Percentiles rank a stretch among this genome's conserved stretches.
Conservation (phyloP, 2,888 invertebrate genomes). For the Microctonus aethiopoides region DNA sequence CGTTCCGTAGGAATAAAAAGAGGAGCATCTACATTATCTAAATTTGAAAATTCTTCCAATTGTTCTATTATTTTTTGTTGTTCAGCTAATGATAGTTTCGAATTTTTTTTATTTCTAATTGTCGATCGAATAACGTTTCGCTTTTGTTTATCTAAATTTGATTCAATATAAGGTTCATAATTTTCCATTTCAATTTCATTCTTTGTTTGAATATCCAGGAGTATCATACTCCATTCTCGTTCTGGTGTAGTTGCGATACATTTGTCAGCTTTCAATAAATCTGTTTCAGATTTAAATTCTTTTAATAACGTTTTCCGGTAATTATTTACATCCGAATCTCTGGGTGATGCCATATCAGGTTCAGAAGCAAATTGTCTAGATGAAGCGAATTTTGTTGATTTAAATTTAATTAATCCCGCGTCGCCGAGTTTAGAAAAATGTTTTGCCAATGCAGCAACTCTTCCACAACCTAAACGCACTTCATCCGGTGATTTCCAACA, state of each 20-base stretch:
- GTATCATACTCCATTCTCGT: slow-evolving; percentile 55
- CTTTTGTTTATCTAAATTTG: not conserved
- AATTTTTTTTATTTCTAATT: slow-evolving; percentile 36
- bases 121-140: slow-evolving; percentile 29
- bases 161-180: not conserved
- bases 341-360: slow-evolving; percentile 60
- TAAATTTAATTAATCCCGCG: slow-evolving; percentile 61
- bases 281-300: slow-evolving; percentile 59
- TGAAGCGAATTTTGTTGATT: slow-evolving; percentile 50
- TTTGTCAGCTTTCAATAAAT: slow-evolving; percentile 51
- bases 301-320: slow-evolving; percentile 31
- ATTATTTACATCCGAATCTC: slow-evolving; percentile 25
- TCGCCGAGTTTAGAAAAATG: slow-evolving; percentile 71
- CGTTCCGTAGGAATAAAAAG: slow-evolving; percentile 50
- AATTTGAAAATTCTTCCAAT: slow-evolving; percentile 59
- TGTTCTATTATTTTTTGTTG: slow-evolving; percentile 60
- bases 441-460: slow-evolving; percentile 78
- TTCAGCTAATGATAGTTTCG: slow-evolving; percentile 56
- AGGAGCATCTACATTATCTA: slow-evolving; percentile 57
- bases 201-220: slow-evolving; percentile 55
- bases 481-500: slow-evolving; percentile 80
- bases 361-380: slow-evolving; percentile 61
- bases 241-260: slow-evolving; percentile 50
- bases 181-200: slow-evolving; percentile 39
- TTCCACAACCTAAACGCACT: slow-evolving; percentile 75